Base-by-base conservation (phyloP, 2,888 invertebrate genomes). In the Eremobia ochroleuca region DNA sequence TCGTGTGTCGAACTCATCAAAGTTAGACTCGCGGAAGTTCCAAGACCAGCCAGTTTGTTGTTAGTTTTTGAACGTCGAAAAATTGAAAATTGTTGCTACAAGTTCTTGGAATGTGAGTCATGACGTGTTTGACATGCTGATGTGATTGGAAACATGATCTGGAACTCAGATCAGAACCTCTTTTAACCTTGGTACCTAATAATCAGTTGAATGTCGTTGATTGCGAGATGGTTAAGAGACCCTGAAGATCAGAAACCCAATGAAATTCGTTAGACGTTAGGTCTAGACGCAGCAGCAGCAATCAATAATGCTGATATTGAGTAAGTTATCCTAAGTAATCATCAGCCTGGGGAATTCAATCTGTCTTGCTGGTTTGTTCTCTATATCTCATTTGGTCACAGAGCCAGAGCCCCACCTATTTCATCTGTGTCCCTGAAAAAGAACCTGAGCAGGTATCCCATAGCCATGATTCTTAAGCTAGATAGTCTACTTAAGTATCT, bases 1-100 rank as follows among this genome's bases (percentile, higher is more conserved):
- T 84, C 91, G 84, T 92, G 90, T 94, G 94, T 94, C 94, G 94
- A 94, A 94, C 94, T 94, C 94, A 94, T 94, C 94, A 94, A 95
- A 95, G 91, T 94, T 94, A 88, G 86, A 79, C 89, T 88, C 77
- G 83, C 88, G 88, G 89, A 91, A 87, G 84, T 85, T 85, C 83
- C 83, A 81, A 73, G 84, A 82, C 85, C 79, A 83, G 83, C 79
- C 87, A 88, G 82, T 85, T 87, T 83, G 83, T 85, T 85, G 85
- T 85, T 90, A 92, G 88, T 92, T 92, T 91, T 79, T 80, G 88
- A 92, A 90, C 88, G 87, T 88, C 88, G 89, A 92, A 93, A 92
- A 91, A 92, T 93, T 90, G 83, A 91, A 92, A 90, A 90, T 88
- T 91, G 88, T 89, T 84, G 79, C 66, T 85, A 81, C 74, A 87